These are phyloP conservation scores for Gnathonemus echidnorhynchus DNA, from an alignment of 2,113 vertebrate genomes.

Conservation along the genomic window DNA sequence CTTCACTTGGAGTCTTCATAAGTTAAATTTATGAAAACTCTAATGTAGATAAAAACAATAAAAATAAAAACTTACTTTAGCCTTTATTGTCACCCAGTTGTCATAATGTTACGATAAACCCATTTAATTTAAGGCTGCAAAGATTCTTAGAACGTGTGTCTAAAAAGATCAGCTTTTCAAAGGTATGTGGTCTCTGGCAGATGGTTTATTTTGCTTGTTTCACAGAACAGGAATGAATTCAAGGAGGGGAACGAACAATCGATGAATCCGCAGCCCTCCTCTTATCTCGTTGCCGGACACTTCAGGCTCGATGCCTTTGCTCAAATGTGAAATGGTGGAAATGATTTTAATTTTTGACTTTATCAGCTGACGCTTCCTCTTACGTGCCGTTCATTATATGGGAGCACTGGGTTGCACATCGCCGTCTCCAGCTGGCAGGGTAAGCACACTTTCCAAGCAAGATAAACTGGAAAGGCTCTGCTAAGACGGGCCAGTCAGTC, in stretches of 20 bases:
- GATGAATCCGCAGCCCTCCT: background rate
- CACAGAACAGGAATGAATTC: background rate
- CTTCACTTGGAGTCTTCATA: background rate
- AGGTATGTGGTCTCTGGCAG: background rate
- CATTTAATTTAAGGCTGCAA: background rate
- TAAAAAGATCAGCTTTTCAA: background rate
- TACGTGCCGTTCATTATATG: background rate
- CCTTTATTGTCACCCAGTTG: background rate
- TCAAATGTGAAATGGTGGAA: background rate
- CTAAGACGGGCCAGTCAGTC: background rate
- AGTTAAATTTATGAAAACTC: background rate
- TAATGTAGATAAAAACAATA: background rate
- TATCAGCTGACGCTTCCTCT: background rate
- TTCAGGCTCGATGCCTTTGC: background rate
- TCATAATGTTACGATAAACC: background rate
- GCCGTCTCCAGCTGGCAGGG: background rate
- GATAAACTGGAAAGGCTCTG: slow-evolving; percentile 9
- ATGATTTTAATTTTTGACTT: slow-evolving; percentile 15
- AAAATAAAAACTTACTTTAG: background rate
- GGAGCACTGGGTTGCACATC: background rate
- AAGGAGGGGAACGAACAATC: background rate
- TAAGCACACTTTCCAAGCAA: background rate
- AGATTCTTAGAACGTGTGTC: background rate
- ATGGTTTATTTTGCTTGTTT: background rate
- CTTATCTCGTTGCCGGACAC: slow-evolving; percentile 3